Conservation (phyloP, 1,140 invertebrate species). For the Brachystomella parvula region DNA sequence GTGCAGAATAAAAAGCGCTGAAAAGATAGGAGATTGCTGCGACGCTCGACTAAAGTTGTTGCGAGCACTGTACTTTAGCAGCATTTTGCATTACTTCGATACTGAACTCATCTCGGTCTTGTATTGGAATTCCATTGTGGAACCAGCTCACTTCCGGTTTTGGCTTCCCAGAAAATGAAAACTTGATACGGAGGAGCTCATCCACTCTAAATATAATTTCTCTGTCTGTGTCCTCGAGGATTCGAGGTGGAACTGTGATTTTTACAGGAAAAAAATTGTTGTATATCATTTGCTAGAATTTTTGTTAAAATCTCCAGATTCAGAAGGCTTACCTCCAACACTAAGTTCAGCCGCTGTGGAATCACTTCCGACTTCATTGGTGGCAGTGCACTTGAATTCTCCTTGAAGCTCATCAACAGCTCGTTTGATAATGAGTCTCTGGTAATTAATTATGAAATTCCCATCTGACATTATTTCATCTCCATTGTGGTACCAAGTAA, state of each 20-base stretch:
- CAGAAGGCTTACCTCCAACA: slow-evolving; percentile 55
- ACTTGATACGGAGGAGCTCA: slow-evolving; percentile 76
- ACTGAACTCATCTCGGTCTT: slow-evolving; percentile 34
- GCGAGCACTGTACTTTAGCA: too few relatives aligned
- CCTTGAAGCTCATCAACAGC: slow-evolving; percentile 69
- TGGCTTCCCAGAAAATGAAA: slow-evolving; percentile 80
- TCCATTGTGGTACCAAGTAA: slow-evolving; percentile 75
- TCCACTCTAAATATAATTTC: slow-evolving; percentile 79
- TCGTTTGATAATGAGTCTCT: slow-evolving; percentile 67
- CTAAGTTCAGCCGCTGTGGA: slow-evolving; percentile 62
- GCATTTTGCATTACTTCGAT: slow-evolving; percentile 7
- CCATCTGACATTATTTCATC: background rate
- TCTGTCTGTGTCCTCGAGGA: slow-evolving; percentile 68
- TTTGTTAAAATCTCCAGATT: background rate
- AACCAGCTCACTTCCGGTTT: slow-evolving; percentile 69
- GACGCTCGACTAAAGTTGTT: too few relatives aligned
- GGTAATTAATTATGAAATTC: slow-evolving; percentile 38
- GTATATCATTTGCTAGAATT: background rate
- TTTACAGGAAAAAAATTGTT: background rate
- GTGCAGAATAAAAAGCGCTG: too few relatives aligned
- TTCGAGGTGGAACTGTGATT: slow-evolving; percentile 60
- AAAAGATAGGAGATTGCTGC: too few relatives aligned
- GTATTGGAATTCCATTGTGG: slow-evolving; percentile 67
- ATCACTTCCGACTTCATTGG: slow-evolving; percentile 68
- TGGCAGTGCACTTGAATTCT: slow-evolving; percentile 79